Evolutionary conservation across 2,888 invertebrate species (phyloP), one percentile per base, ranked within the genome.

Genomic region (Sphaerolaimus hirsutus): DNA sequence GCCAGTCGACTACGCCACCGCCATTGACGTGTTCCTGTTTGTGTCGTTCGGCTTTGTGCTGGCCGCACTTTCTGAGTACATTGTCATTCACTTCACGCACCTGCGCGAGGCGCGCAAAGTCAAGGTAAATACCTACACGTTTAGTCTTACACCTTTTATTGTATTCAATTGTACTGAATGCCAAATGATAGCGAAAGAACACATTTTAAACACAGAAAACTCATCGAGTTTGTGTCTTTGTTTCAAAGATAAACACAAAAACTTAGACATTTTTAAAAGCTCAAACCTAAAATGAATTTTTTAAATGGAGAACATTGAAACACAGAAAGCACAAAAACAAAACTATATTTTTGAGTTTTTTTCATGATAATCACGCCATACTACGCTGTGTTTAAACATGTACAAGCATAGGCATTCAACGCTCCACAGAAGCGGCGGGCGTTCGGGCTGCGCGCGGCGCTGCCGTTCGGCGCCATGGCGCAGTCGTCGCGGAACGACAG

Each of bases 1-100:
- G 12, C 78, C 78, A 69, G 79, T 81, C 48, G 74, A 79, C 44
- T 80, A 80, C 64, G 77, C 78, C 7, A 81, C 80, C 24, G 80
- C 80, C 1, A 66, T 81, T 52, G 80, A 81, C 60, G 78, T 77
- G 58, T 81, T 79, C 62, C 78, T 81, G 1, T 79, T 78, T 27
- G 71, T 79, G 23, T 79, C 79, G 21, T 81, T 80, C 60, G 75
- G 74, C 2, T 79, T 79, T 59, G 78, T 79, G 52, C 78, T 79
- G 58, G 78, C 79, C 5, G 79, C 79, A 1, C 78, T 81, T 48
- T 74, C 80, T 48, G 78, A 80, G 66, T 81, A 79, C 61, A 79
- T 80, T 2, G 74, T 79, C n/a, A 80, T 81, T 1, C 80, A 81
- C 62, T 79, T 78, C 62, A 27, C 29, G 4, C 7, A 2, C 23